These are phyloP conservation scores for Xenentodon cancila DNA, from an alignment of 2,797 vertebrate genomes.

Conservation along the genomic window DNA sequence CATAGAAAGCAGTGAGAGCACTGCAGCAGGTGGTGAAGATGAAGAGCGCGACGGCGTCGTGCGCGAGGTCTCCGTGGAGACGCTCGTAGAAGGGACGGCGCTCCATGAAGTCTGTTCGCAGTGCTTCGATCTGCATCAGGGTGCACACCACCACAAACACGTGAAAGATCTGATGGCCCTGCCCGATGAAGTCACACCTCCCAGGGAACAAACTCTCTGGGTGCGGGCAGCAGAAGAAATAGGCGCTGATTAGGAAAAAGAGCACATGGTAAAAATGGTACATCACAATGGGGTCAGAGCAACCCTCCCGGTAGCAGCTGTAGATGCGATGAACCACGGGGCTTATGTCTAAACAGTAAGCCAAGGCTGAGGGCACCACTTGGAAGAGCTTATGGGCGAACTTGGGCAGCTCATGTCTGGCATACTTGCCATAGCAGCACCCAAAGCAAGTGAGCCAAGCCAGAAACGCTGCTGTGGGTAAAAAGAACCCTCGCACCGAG, in stretches of 20 bases:
- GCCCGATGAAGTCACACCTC: conserved; percentile 91
- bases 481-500: conserved; percentile 82
- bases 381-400: conserved; percentile 88
- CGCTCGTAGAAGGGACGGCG: conserved; percentile 86
- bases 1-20: conserved; percentile 86
- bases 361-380: conserved; percentile 91
- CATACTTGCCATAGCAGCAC: conserved; percentile 94
- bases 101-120: conserved; percentile 89
- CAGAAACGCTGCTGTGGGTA: conserved; percentile 86
- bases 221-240: conserved; percentile 93
- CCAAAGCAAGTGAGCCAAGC: conserved; percentile 94
- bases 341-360: conserved; percentile 94
- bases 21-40: conserved; percentile 89
- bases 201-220: conserved; percentile 93
- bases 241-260: conserved; percentile 91
- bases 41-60: conserved; percentile 89
- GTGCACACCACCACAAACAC: conserved; percentile 92
- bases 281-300: conserved; percentile 83
- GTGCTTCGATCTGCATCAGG: conserved; percentile 91
- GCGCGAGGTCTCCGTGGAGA: conserved; percentile 86
- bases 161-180: conserved; percentile 97
- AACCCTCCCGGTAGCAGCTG: conserved; percentile 78
- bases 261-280: conserved; percentile 93
- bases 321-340: conserved; percentile 92
- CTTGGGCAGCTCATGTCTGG: conserved; percentile 77